Evolutionary conservation across 2,888 invertebrate genomes (phyloP).

Genomic region (Pachycephus smyrnensis): DNA sequence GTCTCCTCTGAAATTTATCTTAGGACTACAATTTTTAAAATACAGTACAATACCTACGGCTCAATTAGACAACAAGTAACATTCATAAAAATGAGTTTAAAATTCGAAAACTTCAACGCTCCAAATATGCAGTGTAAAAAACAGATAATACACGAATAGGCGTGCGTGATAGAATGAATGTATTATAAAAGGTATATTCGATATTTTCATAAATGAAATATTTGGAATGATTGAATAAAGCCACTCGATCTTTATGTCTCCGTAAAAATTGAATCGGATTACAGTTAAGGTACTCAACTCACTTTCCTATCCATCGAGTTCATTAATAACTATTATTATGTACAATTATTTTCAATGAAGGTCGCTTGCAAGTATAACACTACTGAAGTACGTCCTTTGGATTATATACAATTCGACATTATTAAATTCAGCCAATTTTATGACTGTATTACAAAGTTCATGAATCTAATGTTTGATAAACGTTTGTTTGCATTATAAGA

Average conservation of each 20-base stretch:
- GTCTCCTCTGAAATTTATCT: neutral
- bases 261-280: slow-evolving; percentile 7
- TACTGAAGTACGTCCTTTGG: slow-evolving; percentile 43
- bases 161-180: slow-evolving; percentile 29
- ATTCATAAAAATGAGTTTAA: slow-evolving; percentile 58
- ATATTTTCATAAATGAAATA: slow-evolving; percentile 5
- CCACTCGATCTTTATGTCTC: slow-evolving; percentile 26
- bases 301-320: slow-evolving; percentile 12
- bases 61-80: slow-evolving; percentile 58
- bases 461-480: neutral
- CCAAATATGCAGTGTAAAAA: slow-evolving; percentile 50
- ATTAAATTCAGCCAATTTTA: neutral
- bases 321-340: slow-evolving; percentile 43
- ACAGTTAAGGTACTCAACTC: slow-evolving; percentile 10
- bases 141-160: slow-evolving; percentile 39
- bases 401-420: slow-evolving; percentile 47
- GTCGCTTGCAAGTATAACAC: slow-evolving; percentile 44
- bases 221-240: slow-evolving; percentile 41
- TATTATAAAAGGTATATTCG: slow-evolving; percentile 31
- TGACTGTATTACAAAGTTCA: neutral
- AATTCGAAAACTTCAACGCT: slow-evolving; percentile 65
- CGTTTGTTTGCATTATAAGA: neutral
- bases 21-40: slow-evolving; percentile 17
- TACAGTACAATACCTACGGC: slow-evolving; percentile 45
- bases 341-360: slow-evolving; percentile 46